Evolutionary conservation across 2,113 vertebrate species (phyloP).

Genomic region (Phalacrocorax carbo): DNA sequence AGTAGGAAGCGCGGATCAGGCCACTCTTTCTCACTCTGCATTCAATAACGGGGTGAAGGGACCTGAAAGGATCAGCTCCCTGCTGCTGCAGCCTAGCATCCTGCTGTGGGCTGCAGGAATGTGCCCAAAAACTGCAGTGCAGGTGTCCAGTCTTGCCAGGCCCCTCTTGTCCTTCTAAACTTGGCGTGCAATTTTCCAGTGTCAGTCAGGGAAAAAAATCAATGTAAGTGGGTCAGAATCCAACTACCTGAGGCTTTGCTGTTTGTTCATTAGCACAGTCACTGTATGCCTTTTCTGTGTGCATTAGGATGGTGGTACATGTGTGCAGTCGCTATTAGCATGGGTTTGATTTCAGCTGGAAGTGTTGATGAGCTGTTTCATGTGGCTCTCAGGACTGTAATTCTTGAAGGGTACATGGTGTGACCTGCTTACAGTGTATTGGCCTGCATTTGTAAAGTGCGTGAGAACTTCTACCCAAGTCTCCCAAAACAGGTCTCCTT

Average conservation of each 20-base stretch:
- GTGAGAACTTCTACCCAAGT: neutral
- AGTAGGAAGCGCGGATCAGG: neutral
- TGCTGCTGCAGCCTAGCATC: neutral
- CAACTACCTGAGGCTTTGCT: neutral
- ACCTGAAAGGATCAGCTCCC: neutral
- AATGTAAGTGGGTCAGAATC: neutral
- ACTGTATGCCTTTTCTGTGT: neutral
- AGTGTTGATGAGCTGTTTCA: neutral
- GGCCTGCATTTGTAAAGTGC: neutral
- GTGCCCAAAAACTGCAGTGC: neutral
- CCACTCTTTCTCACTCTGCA: neutral
- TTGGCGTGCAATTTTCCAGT: accelerated
- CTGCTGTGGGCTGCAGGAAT: neutral
- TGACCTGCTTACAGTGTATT: neutral
- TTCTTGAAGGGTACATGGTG: neutral
- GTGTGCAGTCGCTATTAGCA: neutral
- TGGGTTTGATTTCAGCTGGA: neutral
- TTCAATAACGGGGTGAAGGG: neutral
- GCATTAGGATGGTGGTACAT: neutral
- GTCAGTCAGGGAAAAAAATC: neutral
- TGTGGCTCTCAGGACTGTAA: neutral
- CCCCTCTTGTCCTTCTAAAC: neutral
- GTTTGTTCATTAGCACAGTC: neutral
- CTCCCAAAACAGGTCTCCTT: neutral
- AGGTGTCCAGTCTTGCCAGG: neutral